Evolutionary conservation across 1,140 invertebrate species (phyloP), one percentile per base, ranked within the genome.

Genomic region (Caerostris extrusa): DNA sequence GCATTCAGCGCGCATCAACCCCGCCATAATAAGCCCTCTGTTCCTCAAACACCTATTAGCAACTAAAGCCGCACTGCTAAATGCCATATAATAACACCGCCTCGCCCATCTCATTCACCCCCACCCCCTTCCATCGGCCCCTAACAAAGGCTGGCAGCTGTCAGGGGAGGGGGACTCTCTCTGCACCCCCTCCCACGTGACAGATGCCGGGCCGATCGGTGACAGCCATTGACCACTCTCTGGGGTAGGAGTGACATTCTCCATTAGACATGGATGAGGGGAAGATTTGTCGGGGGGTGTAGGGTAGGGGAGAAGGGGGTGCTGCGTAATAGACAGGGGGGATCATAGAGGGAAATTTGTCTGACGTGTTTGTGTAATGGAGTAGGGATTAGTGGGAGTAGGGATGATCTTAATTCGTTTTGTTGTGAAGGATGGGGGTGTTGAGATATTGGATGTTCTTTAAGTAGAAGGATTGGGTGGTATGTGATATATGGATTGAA

Each of bases 151-250:
- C 85, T 64, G 85, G 85, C 85, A 87, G 85, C 85, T 61, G 85
- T 60, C n/a, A 12, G 60, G 10, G 19, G 85, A 60, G 50, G 12
- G 57, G 53, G 56, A 6, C 3, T 57, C 10, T 8, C 17, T 17
- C 3, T 14, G 6, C 77, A 53, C 53, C 82, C 55, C 55, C 82
- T 58, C 56, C 50, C 12, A 53, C n/a, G 17, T 89, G 87, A 89
- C 87, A 89, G 87, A 89, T 89, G 87, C 87, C 56, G 69, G 34
- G 19, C 69, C 10, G 19, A 34, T 34, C 19, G 34, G 87, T 89
- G 87, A 89, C 87, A 89, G 87, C 50, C 87, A 89, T 89, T 89
- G 87, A 89, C 87, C 87, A 89, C 87, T 77, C 69, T 77, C 69
- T 34, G 10, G 53, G 87, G 64, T 50, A 71, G 87, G 87, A 89